Evolutionary conservation across 2,797 vertebrate genomes (phyloP).

Genomic region (Coregonus sp.): DNA sequence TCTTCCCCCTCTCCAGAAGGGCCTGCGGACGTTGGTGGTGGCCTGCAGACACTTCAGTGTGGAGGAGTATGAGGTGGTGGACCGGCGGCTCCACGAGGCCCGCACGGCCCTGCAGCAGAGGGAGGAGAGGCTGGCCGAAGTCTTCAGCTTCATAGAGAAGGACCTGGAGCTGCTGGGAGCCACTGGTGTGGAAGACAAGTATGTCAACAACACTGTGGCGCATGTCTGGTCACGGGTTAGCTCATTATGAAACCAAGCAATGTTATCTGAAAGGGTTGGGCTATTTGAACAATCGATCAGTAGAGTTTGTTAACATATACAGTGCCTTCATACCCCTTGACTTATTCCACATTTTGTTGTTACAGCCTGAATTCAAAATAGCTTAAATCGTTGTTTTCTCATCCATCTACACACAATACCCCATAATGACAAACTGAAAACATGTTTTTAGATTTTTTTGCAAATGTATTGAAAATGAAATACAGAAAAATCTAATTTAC

Average conservation of each 20-base stretch:
- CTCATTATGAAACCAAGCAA: background rate
- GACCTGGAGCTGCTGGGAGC: slow-evolving; percentile 92
- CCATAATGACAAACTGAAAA: too few species aligned
- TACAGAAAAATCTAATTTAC: too few species aligned
- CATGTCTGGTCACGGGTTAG: background rate
- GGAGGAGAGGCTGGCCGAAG: slow-evolving; percentile 85
- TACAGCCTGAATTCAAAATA: too few species aligned
- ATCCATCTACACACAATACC: too few species aligned
- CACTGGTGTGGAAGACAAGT: slow-evolving; percentile 97
- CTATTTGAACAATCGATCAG: too few species aligned
- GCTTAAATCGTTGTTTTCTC: too few species aligned
- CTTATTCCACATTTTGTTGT: too few species aligned
- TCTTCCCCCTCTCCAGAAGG: slow-evolving; percentile 78
- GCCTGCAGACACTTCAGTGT: slow-evolving; percentile 88
- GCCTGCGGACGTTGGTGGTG: slow-evolving; percentile 91
- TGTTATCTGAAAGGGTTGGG: background rate
- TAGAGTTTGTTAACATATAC: too few species aligned
- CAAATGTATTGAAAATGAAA: too few species aligned
- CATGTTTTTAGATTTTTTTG: too few species aligned
- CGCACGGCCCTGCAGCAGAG: slow-evolving; percentile 92
- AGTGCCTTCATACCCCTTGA: too few species aligned
- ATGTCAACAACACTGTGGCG: slow-evolving; percentile 47
- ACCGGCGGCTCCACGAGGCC: slow-evolving; percentile 83
- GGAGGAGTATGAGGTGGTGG: slow-evolving; percentile 86
- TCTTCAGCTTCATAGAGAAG: slow-evolving; percentile 88